Base-by-base conservation (phyloP, 2,888 invertebrate genomes). In the Lamproptera curius region DNA sequence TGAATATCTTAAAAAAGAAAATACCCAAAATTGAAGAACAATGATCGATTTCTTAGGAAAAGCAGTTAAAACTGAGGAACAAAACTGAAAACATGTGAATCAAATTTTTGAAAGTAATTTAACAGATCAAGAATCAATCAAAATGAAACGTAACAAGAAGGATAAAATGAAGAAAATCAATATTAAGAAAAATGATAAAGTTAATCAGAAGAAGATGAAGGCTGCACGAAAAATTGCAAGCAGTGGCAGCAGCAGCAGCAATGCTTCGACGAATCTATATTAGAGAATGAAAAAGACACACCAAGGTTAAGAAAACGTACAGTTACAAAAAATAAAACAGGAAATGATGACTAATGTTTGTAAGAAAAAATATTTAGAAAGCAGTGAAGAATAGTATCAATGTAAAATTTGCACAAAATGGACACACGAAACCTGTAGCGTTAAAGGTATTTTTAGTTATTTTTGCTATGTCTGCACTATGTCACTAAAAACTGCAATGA, bases 31-130 rank as follows among this genome's bases (percentile, higher is more conserved):
- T n/a, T n/a, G n/a, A n/a, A n/a, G n/a, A n/a, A n/a, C n/a, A n/a
- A n/a, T n/a, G n/a, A n/a, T n/a, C n/a, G n/a, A n/a, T n/a, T n/a
- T n/a, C n/a, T n/a, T n/a, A n/a, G n/a, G n/a, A 34, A 49, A 55
- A 39, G 42, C 51, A 35, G 45, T 46, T 14, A 51, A 51, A 31
- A 16, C 48, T 47, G 42, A 53, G n/a, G 48, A 50, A 55, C 40
- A 28, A 46, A 52, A 42, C 23, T 52, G 50, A 50, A 55, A 51
- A 53, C 55, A 53, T 51, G 45, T 53, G 8, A 50, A 53, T 51
- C 53, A 52, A 52, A 53, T 46, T 47, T 51, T 51, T 23, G 47
- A 51, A 51, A 40, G 45, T 37, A 47, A 43, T 53, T 45, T 50
- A 50, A 45, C 20, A 44, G 42, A 53, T 36, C 28, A 50, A 16